Base-by-base conservation (phyloP, 2,113 vertebrate genomes). In the Erythrocercus mccallii region DNA sequence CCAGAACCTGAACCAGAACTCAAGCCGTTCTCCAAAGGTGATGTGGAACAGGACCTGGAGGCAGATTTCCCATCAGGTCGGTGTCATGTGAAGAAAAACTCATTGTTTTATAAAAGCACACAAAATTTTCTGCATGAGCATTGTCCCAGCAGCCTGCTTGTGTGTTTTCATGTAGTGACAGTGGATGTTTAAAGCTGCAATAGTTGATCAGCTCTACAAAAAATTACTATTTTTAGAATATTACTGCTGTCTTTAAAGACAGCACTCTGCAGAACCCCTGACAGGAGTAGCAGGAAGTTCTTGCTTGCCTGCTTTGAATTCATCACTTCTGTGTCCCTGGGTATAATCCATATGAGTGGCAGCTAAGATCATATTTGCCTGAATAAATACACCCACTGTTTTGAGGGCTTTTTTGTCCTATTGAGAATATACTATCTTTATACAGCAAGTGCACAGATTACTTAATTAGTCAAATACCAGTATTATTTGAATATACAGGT, bases 41-140 rank as follows among this genome's bases (percentile, higher is more conserved):
- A 98, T 22, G 97, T 97, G 72, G 97, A 98, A 27, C 98, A 99
- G 96, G 99, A 99, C 96, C 86, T 99, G 38, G 99, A 99, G 94
- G 98, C 99, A 5, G 99, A 99, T 96, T 98, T 99, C 82, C 98
- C 98, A 66, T 97, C 99, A 90, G 99, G 99, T 99, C 60, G 79
- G 98, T 97, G 66, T 25, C 72, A 11, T 2, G 6, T 27, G 57
- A 18, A 35, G 33, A 30, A 72, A 87, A 80, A 42, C 10, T 38
- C 12, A 0, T 8, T 48, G 15, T 42, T 40, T 20, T 23, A 4
- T 81, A 5, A 44, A 91, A 37, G 15, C 28, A 22, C 37, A 16
- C 25, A 7, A 7, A 8, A 6, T 37, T 84, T 54, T 74, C 81
- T 68, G 50, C 31, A 14, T 35, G 31, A 27, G 38, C 47, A 0